Base-by-base conservation (phyloP, 1,140 invertebrate species). In the Lepidurus packardi region DNA sequence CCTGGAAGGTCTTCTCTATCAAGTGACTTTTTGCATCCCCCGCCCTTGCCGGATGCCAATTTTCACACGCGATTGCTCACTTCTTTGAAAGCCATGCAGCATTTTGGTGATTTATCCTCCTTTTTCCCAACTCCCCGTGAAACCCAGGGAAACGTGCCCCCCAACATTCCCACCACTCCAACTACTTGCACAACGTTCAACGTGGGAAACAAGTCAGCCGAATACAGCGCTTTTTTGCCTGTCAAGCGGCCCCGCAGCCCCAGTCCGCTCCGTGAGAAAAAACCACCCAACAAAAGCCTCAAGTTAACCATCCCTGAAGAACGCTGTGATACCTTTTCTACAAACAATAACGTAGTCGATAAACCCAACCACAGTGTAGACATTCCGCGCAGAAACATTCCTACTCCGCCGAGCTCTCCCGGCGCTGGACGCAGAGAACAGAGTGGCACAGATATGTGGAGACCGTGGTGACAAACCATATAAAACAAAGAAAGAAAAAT, bases 1-100 rank as follows among this genome's bases (percentile, higher is more conserved):
- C 53, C 21, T 21, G 53, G 53, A 65, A 65, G 53, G 21, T 65
- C 53, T 34, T 34, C 34, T 34, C 34, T 34, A 34, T 3, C 34
- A 34, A 34, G 34, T 7, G 53, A 65, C 53, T 65, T 65, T 13
- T 21, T 21, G 16, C 53, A 65, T 21, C 53, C 45, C 10, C 45
- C 45, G 45, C 45, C 53, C 21, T 65, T 65, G 3, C 53, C 53
- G 53, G 53, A 65, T 65, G 53, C 53, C 53, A 65, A 65, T 65
- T 65, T 65, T 65, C 53, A 65, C 53, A 65, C 53, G 21, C 53
- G 53, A 65, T 65, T 65, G 53, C 53, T 65, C 13, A 65, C 53
- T 65, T 65, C 53, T 21, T 21, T 65, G 53, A 65, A 65, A 65
- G 53, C 53, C 53, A 65, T 65, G 53, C 53, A 65, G 53, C 53